phyloP scores from a whole-genome alignment of 2,113 vertebrate genomes.

The Gallinago undulata region DNA sequence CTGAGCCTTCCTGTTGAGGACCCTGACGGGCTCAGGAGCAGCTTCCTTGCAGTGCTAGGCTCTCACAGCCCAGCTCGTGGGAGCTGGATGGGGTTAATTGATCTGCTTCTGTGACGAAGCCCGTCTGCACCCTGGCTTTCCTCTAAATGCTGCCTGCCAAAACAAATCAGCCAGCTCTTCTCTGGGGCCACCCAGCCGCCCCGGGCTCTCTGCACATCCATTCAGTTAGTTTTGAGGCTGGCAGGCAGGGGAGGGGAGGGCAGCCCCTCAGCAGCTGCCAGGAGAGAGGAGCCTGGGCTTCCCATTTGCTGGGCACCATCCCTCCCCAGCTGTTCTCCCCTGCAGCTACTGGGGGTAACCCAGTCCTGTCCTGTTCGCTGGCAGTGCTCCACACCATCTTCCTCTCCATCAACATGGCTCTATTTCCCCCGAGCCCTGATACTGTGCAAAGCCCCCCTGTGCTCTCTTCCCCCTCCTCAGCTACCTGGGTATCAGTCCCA shows the following conservation, averaged over 20 bases:
- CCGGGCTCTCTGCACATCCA: constrained; percentile 1
- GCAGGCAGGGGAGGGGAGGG: not conserved
- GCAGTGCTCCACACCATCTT: not conserved
- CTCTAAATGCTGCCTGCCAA: constrained; percentile 51
- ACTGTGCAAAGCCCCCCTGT: not conserved
- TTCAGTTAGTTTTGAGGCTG: not conserved
- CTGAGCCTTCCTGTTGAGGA: not conserved
- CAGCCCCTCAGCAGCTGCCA: not conserved
- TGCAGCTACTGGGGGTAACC: not conserved
- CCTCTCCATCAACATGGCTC: not conserved
- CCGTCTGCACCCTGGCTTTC: not conserved
- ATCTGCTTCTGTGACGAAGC: constrained; percentile 59
- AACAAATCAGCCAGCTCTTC: constrained; percentile 40
- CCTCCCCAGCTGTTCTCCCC: not conserved
- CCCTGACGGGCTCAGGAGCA: not conserved
- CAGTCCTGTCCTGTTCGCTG: not conserved
- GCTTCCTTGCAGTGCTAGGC: not conserved
- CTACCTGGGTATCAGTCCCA: not conserved
- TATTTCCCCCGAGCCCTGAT: fast-evolving
- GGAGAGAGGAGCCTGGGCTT: not conserved
- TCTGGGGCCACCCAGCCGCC: not conserved
- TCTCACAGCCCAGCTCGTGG: not conserved
- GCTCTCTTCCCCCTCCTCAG: not conserved
- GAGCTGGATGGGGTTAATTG: constrained; percentile 49
- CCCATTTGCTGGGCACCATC: not conserved